phyloP scores from a whole-genome alignment of 2,797 vertebrate species.

The Artibeus jamaicensis region DNA sequence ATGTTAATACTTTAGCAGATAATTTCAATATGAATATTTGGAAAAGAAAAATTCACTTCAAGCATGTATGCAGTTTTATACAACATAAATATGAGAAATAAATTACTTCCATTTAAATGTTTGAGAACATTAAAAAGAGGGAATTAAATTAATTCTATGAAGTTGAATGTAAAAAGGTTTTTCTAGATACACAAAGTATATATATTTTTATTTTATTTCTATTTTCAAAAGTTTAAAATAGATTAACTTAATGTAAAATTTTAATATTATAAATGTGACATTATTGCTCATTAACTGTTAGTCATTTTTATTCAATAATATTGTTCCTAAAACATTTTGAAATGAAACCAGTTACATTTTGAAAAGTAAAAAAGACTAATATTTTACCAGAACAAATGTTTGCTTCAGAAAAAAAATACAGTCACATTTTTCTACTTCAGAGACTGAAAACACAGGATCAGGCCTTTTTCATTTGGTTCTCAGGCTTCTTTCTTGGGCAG shows the following conservation, averaged over 20 bases:
- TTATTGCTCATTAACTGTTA: not conserved
- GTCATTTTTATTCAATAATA: not conserved
- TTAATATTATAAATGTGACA: not conserved
- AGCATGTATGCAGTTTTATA: not conserved
- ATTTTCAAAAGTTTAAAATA: not conserved
- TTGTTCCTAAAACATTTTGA: not conserved
- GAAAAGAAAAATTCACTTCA: not conserved
- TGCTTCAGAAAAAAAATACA: slow-evolving; percentile 48
- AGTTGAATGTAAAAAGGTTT: not conserved
- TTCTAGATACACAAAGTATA: not conserved
- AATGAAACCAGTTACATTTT: not conserved
- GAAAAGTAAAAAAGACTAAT: not conserved
- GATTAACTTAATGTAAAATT: not conserved
- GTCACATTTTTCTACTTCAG: not conserved
- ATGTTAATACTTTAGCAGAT: not conserved
- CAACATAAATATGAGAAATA: not conserved
- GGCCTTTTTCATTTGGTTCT: slow-evolving; percentile 22
- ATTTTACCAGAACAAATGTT: not conserved
- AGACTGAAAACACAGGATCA: not conserved
- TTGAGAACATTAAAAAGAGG: not conserved
- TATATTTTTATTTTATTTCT: not conserved
- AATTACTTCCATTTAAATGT: not conserved
- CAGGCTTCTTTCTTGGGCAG: not conserved
- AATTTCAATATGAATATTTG: not conserved
- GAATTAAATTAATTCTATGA: not conserved